Evolutionary conservation across 2,797 vertebrate species (phyloP), one percentile per base, ranked within the genome.

Genomic region (Carcharodon carcharias): DNA sequence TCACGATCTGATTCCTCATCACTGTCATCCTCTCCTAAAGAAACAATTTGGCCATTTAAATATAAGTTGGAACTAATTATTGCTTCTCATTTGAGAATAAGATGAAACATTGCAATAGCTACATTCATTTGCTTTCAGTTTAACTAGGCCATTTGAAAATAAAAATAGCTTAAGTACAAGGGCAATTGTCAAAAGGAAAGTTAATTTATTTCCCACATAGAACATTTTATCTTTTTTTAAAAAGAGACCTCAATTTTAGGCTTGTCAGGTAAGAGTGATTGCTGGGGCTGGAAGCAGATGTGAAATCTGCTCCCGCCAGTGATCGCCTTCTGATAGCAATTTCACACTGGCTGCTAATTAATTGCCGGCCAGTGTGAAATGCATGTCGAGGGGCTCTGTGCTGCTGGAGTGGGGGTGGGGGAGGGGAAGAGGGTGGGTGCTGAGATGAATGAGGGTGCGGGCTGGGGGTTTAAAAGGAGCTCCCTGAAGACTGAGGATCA

Each of bases 1-100:
- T 99, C 99, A 96, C 98, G 97, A 7, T 98, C 98, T 0, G 99
- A 99, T 85, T 98, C 97, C 94, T 98, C 98, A 35, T 98, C 98
- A 23, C 98, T 97, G 21, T 99, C 98, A 18, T 98, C 97, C 92
- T 97, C 98, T 99, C 96, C 54, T 65, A 91, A 96, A 73, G 28
- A 23, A n/a, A 96, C 40, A 8, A 93, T 35, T 95, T 93, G 96
- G 6, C 69, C 6, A 56, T 21, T 73, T 73, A 93, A 63, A 67
- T 45, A 45, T 18, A 40, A 67, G 18, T 9, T 93, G 61, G 31
- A 40, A 1, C 58, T 65, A 5, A 61, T 65, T 56, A 56, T 35
- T 65, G 91, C 8, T 21, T 61, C 56, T 93, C 61, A 23, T 93
- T 93, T 26, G 18, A 23, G n/a, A 93, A 93, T 23, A n/a, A 40